Conservation (phyloP, 2,113 vertebrate species). For the Thermophis baileyi region DNA sequence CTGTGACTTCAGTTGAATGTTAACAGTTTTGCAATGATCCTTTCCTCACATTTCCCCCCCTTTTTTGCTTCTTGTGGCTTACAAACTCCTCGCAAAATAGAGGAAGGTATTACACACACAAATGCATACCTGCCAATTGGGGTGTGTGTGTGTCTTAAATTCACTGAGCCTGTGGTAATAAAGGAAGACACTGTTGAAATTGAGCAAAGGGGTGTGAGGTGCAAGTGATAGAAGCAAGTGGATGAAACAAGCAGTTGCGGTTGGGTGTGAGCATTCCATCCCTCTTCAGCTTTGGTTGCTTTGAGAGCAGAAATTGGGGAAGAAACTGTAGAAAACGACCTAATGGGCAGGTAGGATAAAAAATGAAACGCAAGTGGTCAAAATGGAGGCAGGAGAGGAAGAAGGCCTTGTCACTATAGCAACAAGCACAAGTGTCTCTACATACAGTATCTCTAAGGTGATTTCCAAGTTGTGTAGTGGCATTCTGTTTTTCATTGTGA, state of each 20-base stretch:
- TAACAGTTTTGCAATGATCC: background rate
- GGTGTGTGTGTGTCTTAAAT: background rate
- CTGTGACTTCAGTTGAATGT: background rate
- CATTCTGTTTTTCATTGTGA: background rate
- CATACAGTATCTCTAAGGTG: background rate
- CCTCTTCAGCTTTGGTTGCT: background rate
- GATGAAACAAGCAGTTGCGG: background rate
- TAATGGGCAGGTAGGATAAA: background rate
- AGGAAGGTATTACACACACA: background rate
- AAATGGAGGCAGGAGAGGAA: background rate
- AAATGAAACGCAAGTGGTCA: background rate
- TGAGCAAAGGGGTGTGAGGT: background rate
- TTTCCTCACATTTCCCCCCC: background rate
- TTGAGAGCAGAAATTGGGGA: background rate
- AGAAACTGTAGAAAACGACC: background rate
- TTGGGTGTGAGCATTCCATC: background rate
- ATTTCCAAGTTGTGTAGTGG: background rate
- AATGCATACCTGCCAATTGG: background rate
- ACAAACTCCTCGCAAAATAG: background rate
- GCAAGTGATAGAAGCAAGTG: background rate
- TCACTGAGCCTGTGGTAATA: background rate
- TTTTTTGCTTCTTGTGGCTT: background rate
- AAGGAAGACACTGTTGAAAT: background rate
- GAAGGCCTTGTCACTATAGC: background rate
- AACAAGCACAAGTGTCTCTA: background rate